phyloP scores from a whole-genome alignment of 2,797 vertebrate species.

The Xenopus petersii region DNA sequence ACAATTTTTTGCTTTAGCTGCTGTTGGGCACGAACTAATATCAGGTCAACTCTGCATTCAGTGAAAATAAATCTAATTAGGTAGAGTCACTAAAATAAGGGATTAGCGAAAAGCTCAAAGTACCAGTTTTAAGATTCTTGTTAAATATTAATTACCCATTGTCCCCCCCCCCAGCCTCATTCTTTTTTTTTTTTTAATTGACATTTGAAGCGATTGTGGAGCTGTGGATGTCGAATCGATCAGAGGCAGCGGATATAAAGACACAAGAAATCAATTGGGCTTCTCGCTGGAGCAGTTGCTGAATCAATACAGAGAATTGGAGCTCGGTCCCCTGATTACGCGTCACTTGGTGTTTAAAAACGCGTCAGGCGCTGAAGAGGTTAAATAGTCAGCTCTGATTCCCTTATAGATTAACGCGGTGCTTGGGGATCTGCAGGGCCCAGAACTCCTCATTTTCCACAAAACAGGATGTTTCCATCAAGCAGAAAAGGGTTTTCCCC shows the following conservation, averaged over 20 bases:
- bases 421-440: no score
- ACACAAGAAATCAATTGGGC: not conserved
- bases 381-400: no score
- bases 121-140: conserved; percentile 66
- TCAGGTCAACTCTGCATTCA: not conserved
- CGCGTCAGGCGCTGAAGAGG: no score
- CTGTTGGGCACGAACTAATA: not conserved
- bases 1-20: not conserved
- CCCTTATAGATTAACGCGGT: no score
- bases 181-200: not conserved
- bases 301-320: no score
- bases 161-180: conserved; percentile 33
- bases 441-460: conserved; percentile 49
- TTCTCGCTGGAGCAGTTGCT: not conserved
- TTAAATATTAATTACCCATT: conserved; percentile 62
- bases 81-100: not conserved
- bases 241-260: conserved; percentile 8
- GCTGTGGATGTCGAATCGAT: conserved; percentile 10
- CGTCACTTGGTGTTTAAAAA: no score
- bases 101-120: conserved; percentile 48
- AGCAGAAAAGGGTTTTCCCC: conserved; percentile 62
- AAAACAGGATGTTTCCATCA: conserved; percentile 66
- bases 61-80: not conserved
- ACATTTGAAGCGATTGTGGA: not conserved
- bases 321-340: no score